A percentile compares a stretch with the other conserved stretches of the same genome.
phyloP scores from a whole-genome alignment of 2,113 vertebrate species.

The Genyomyrus donnyi region DNA sequence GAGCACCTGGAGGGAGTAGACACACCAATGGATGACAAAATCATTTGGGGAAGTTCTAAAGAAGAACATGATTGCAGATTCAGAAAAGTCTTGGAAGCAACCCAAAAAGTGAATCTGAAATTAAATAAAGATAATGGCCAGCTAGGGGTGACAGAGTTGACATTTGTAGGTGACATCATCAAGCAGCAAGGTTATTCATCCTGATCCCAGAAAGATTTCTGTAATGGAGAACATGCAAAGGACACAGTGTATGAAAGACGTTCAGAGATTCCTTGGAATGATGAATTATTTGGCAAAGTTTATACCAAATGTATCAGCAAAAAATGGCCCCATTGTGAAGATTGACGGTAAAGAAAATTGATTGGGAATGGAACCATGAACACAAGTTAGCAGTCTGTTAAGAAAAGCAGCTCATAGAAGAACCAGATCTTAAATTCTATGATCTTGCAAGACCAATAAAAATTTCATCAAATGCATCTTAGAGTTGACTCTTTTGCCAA shows the following conservation, averaged over 20 bases:
- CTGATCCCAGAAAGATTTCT: conserved; percentile 5
- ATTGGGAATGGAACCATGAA: background rate
- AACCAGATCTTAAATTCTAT: background rate
- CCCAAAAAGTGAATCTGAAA: conserved; percentile 9
- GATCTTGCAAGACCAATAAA: background rate
- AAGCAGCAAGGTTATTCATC: background rate
- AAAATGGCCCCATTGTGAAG: background rate
- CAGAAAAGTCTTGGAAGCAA: background rate
- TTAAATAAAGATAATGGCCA: background rate
- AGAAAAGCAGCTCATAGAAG: too few relatives aligned
- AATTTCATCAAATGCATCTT: background rate
- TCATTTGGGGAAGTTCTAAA: background rate
- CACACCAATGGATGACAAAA: background rate
- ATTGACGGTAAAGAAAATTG: background rate
- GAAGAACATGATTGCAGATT: conserved; percentile 15
- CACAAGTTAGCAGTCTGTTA: background rate
- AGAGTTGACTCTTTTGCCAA: background rate
- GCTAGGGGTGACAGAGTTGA: background rate
- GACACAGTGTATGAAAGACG: background rate
- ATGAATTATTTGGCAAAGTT: background rate
- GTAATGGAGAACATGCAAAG: background rate
- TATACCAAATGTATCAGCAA: background rate
- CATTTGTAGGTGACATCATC: background rate
- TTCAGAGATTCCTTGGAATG: background rate
- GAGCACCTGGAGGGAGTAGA: conserved; percentile 15